Evolutionary conservation across 1,140 invertebrate genomes (phyloP), one percentile per base, ranked within the genome.

Genomic region (Tribolium madens): DNA sequence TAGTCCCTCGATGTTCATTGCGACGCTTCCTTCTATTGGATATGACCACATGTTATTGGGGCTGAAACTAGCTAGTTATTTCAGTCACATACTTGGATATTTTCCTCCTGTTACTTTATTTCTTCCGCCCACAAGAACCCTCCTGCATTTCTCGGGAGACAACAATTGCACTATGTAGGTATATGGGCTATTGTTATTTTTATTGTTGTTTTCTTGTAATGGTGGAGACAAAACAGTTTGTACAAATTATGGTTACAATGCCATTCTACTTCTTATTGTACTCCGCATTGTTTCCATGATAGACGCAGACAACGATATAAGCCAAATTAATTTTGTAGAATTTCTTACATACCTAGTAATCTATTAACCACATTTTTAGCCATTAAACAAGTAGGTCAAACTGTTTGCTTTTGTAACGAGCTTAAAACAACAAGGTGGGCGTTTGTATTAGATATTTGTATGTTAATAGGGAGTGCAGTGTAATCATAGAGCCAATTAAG

Each of bases 171-270:
- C 5, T 64, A 12, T 36, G 26, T 64, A 64, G 21, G 57, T 31
- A 33, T 60, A 64, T 26, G 26, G 57, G 7, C 57, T 26, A 64
- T 64, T 64, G 57, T 64, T 64, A 64, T 64, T 64, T 64, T 64
- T 33, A 64, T 64, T 64, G 57, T 33, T 36, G 57, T 64, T 64
- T 64, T 33, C 57, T 64, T 36, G 57, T n/a, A 64, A 12, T 64
- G 10, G 21, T 3, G 10, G 26, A 33, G 57, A 64, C 26, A 64
- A 64, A 64, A 64, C 26, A 2, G 26, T 64, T 64, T 64, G 57
- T 33, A 33, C 26, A 13, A 64, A 64, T 33, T 64, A 64, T 26
- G 3, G 9, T 64, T 14, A 64, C 57, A 64, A 64, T 13, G 57
- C 57, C 5, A 14, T 33, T 33, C 10, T 64, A 13, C 52, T 17